Evolutionary conservation across 2,888 invertebrate genomes (phyloP), one percentile per base, ranked within the genome.

Genomic region (Perithous albicinctus): DNA sequence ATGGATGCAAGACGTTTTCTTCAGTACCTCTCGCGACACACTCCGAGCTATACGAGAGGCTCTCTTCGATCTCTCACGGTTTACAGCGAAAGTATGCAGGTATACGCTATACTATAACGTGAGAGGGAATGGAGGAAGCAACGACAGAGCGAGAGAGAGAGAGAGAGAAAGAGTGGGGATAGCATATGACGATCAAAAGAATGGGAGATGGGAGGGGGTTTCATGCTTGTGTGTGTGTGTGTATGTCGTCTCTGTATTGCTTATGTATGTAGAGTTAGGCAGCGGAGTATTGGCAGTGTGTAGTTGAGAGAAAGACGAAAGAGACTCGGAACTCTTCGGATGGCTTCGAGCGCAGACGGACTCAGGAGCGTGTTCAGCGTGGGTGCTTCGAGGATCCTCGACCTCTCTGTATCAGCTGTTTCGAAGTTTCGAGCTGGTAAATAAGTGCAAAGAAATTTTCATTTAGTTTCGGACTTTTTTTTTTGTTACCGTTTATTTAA

Each of bases 301-400:
- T 48, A 32, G 38, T 1, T 41, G 54, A 18, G 74, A 43, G 48
- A 35, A 64, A 69, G 64, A 64, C 23, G 54, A 41, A 46, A 20
- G 26, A 32, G 6, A 10, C 18, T 48, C 54, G 54, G n/a, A 7
- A 35, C 5, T 35, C 20, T 35, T 79, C 74, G 69, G n/a, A 12
- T 10, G 5, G 5, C n/a, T 70, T 69, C 79, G 79, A 18, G 54
- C 10, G 32, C 43, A 38, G 32, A 46, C 64, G 69, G n/a, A 15
- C 18, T 69, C 75, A 79, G 78, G 73, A 51, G 20, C 75, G 75
- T 64, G 15, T n/a, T 1, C n/a, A 7, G 5, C 29, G 54, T 56
- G 54, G 54, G 54, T 15, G 54, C 26, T n/a, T 56, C 0, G n/a
- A 2, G 5, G 29, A n/a, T 56, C 3, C 29, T 29, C 54, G n/a